A percentile compares a stretch with the other conserved stretches of the same genome.
Evolutionary conservation across 2,797 vertebrate species (phyloP).

Genomic region (Hippopotamyrus pictus): DNA sequence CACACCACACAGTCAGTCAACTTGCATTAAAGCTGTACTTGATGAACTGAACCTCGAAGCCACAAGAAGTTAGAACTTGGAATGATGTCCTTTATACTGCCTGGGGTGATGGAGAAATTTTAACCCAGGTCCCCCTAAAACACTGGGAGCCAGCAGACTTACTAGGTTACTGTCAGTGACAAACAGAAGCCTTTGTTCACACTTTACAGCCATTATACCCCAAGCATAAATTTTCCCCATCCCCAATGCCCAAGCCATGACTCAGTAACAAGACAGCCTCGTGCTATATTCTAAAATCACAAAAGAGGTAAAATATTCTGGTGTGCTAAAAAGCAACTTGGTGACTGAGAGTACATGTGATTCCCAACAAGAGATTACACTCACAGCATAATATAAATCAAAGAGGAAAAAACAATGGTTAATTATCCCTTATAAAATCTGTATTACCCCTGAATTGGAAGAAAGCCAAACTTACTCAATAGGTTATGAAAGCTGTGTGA

Average conservation of each 20-base stretch:
- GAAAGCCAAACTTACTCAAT: neutral
- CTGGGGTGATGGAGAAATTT: neutral
- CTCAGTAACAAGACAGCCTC: neutral
- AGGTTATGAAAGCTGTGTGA: neutral
- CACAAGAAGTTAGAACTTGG: neutral
- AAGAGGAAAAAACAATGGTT: neutral
- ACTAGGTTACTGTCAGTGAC: neutral
- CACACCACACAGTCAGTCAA: neutral
- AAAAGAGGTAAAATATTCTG: neutral
- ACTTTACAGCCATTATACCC: neutral
- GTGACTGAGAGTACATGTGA: neutral
- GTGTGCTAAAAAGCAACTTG: neutral
- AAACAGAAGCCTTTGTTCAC: neutral
- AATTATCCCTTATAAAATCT: neutral
- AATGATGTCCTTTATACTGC: neutral
- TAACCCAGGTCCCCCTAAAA: neutral
- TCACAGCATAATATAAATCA: neutral
- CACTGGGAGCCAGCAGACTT: neutral
- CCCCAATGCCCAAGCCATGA: neutral
- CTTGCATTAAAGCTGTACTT: neutral
- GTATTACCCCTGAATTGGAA: neutral
- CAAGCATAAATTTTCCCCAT: neutral
- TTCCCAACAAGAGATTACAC: neutral
- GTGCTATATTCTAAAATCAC: neutral
- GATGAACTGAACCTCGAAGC: neutral